phyloP scores from a whole-genome alignment of 1,140 invertebrate species.

The Sycophila sp. region DNA sequence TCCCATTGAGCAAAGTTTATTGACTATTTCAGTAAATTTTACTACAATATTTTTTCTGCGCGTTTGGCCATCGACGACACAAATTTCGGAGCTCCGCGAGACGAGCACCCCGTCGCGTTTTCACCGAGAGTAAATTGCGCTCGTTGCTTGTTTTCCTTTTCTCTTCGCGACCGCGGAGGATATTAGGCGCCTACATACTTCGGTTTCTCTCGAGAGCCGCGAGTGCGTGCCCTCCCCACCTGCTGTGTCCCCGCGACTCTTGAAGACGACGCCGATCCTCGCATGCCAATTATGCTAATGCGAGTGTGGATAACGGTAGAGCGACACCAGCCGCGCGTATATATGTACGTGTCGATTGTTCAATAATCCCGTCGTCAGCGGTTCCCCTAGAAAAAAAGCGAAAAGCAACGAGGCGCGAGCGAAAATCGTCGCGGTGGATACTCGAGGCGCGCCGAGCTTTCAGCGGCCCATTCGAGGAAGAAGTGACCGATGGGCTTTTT shows the following conservation, averaged over 20 bases:
- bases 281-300: constrained; percentile 32
- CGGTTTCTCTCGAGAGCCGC: background rate
- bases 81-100: background rate
- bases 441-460: too few species aligned
- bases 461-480: too few species aligned
- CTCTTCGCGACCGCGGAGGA: background rate
- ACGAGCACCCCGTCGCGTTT: background rate
- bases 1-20: too few species aligned
- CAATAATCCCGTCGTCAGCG: background rate
- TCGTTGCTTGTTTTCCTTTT: constrained; percentile 24
- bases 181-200: background rate
- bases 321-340: background rate
- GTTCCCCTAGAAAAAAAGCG: background rate
- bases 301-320: constrained; percentile 13
- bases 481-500: too few species aligned
- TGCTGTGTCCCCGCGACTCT: too few species aligned
- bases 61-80: too few species aligned
- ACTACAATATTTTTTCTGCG: too few species aligned
- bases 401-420: too few species aligned
- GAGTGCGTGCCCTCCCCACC: too few species aligned
- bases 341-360: background rate
- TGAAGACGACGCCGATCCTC: too few species aligned
- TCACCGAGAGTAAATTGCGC: background rate
- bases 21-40: too few species aligned
- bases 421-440: too few species aligned